Evolutionary conservation across 2,888 invertebrate genomes (phyloP), one percentile per base, ranked within the genome.

Genomic region (Plebejus argus): DNA sequence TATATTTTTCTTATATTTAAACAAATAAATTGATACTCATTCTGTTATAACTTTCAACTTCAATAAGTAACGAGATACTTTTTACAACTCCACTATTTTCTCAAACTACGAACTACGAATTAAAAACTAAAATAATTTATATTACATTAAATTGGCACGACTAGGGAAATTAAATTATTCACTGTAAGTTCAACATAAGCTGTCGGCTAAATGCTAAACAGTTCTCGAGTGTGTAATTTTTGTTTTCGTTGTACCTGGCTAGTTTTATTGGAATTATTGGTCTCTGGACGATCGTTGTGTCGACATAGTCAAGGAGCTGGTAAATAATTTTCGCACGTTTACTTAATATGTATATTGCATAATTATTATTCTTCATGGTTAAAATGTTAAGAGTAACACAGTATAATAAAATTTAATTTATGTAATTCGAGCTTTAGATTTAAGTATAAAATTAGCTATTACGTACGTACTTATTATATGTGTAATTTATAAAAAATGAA

Each of bases 261-360:
- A 39, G 53, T 58, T 77, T 28, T 28, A 77, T 77, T 71, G 56
- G 70, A 77, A 77, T 77, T 56, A 70, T 71, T 71, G 53, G 76
- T 58, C 35, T 71, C 77, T 12, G 4, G 53, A 33, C 35, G 76
- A 45, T 49, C 70, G 70, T 49, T n/a, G 61, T 35, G 70, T 70
- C 71, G 58, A 39, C 77, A 10, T 23, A 61, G 23, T 61, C 20
- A 0, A 10, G 12, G 23, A 61, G 12, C 61, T 10, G 12, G 23
- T 3, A 3, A 12, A 61, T 3, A 23, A 61, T 23, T 23, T 61
- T 61, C 61, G 1, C 23, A 23, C 10, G 8, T 61, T 10, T 20
- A 10, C 1, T 61, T 61, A 58, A 58, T 2, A 58, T 3, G 8
- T n/a, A n/a, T n/a, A n/a, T n/a, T n/a, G n/a, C n/a, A n/a, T 7